Evolutionary conservation across 1,140 invertebrate genomes (phyloP).

Genomic region (Dysdera silvatica): DNA sequence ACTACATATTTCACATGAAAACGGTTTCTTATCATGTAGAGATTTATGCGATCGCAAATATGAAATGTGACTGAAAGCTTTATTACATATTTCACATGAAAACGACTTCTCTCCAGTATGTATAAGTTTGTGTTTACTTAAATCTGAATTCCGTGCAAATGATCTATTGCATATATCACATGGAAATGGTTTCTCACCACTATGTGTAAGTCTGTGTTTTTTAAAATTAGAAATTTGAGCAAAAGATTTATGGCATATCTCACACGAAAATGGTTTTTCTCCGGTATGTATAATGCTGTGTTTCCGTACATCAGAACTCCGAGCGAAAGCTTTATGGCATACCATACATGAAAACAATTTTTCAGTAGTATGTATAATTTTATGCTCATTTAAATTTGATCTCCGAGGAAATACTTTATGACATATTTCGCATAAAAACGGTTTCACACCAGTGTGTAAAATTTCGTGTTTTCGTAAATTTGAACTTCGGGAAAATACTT

Average conservation of each 20-base stretch:
- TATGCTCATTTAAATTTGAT: background rate
- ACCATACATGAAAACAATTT: background rate
- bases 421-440: no score
- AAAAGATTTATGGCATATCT: no score
- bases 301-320: background rate
- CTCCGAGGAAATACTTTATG: background rate
- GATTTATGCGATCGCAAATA: background rate
- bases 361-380: no score
- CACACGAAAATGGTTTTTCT: no score
- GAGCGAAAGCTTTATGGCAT: constrained; percentile 5
- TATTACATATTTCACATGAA: background rate
- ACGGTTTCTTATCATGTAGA: background rate
- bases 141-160: background rate
- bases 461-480: no score
- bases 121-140: background rate
- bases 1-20: background rate
- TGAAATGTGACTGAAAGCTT: background rate
- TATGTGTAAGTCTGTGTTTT: no score
- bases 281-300: no score
- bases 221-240: no score
- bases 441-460: no score
- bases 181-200: constrained; percentile 50
- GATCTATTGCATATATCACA: constrained; percentile 40
- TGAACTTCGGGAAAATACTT: no score
- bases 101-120: background rate